phyloP scores from a whole-genome alignment of 2,797 vertebrate genomes.

The Labroides dimidiatus region DNA sequence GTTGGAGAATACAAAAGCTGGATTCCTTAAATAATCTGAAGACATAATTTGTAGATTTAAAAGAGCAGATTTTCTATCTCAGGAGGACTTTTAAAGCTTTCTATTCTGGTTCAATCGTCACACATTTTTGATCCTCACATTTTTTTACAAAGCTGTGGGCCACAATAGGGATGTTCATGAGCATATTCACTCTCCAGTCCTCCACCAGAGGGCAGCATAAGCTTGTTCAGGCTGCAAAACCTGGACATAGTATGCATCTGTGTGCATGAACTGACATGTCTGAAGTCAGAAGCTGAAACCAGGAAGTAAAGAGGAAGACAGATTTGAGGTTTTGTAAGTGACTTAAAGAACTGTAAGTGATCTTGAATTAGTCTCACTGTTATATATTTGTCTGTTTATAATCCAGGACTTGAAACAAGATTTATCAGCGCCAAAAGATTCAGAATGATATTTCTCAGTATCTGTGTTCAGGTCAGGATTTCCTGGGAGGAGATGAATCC shows the following conservation, averaged over 20 bases:
- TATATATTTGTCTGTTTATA: too few species aligned
- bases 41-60: too few species aligned
- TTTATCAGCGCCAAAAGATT: too few species aligned
- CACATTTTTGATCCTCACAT: neutral
- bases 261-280: constrained; percentile 36
- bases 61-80: neutral
- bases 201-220: constrained; percentile 82
- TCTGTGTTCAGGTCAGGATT: too few species aligned
- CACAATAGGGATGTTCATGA: neutral
- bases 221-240: constrained; percentile 11
- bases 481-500: too few species aligned
- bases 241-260: neutral
- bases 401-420: too few species aligned
- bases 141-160: neutral
- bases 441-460: too few species aligned
- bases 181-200: neutral
- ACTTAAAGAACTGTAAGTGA: too few species aligned
- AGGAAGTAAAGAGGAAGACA: constrained; percentile 46
- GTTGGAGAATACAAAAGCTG: too few species aligned
- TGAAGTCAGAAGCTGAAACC: constrained; percentile 21
- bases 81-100: neutral
- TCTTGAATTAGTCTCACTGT: too few species aligned
- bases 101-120: neutral
- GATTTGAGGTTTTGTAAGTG: neutral
- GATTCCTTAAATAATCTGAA: too few species aligned